Percentiles rank a stretch among this genome's conserved stretches.
phyloP scores from a whole-genome alignment of 2,113 vertebrate species.

The Chauna torquata region DNA sequence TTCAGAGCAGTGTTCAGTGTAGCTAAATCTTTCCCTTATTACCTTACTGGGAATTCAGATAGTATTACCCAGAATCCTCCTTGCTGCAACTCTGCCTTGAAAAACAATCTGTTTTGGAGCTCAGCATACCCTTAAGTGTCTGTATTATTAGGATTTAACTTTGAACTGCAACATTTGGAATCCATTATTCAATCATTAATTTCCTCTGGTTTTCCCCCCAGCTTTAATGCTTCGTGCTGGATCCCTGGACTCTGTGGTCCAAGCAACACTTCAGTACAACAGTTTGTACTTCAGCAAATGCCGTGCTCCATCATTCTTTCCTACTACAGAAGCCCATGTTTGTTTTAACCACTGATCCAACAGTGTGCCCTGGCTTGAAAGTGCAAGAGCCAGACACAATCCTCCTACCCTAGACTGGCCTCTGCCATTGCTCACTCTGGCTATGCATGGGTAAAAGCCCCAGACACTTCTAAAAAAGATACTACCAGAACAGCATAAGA shows the following conservation, averaged over 20 bases:
- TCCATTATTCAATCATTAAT: slow-evolving; percentile 62
- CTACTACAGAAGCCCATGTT: slow-evolving; percentile 28
- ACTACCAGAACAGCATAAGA: background rate
- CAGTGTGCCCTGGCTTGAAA: background rate
- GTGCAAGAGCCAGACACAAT: background rate
- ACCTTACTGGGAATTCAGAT: slow-evolving; percentile 58
- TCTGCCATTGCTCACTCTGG: background rate
- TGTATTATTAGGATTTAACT: slow-evolving; percentile 54
- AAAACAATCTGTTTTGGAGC: slow-evolving; percentile 64
- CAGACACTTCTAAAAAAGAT: background rate
- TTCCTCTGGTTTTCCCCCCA: slow-evolving; percentile 36
- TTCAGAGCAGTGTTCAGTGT: background rate
- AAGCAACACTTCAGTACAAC: slow-evolving; percentile 13
- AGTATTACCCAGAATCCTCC: slow-evolving; percentile 61
- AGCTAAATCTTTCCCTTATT: slow-evolving; percentile 55
- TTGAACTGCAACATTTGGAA: slow-evolving; percentile 69
- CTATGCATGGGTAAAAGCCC: background rate
- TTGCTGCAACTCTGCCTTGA: slow-evolving; percentile 48
- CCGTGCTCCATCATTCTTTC: background rate
- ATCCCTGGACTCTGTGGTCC: slow-evolving; percentile 23
- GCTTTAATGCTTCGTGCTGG: slow-evolving; percentile 16
- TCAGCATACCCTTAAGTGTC: slow-evolving; percentile 40
- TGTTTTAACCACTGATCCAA: background rate
- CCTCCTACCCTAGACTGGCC: background rate
- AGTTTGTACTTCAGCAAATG: background rate